Evolutionary conservation across 1,140 invertebrate genomes (phyloP).

Genomic region (Heliconius hermathena): DNA sequence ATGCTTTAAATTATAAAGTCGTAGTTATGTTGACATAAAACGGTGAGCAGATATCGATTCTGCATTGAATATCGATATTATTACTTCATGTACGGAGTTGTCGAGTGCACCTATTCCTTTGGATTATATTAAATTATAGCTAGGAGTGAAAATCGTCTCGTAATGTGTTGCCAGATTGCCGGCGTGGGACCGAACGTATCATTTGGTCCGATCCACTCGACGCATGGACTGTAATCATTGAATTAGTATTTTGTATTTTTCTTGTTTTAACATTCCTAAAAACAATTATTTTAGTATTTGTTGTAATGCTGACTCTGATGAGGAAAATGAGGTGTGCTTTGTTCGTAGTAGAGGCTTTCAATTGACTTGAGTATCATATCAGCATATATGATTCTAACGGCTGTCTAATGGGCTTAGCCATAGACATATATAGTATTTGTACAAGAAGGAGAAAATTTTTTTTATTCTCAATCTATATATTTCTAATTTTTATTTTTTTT

Average conservation of each 20-base stretch:
- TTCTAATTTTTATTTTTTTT: no score
- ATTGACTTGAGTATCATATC: neutral
- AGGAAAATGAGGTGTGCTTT: slow-evolving; percentile 2
- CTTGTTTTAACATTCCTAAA: slow-evolving; percentile 47
- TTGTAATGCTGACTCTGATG: neutral
- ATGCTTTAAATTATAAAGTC: neutral
- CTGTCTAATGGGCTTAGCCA: neutral
- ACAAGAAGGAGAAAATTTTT: no score
- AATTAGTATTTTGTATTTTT: slow-evolving; percentile 66
- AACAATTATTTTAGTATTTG: slow-evolving; percentile 25
- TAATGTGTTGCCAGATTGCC: slow-evolving; percentile 77
- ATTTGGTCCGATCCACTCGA: slow-evolving; percentile 66
- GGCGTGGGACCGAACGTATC: slow-evolving; percentile 75
- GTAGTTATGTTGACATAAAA: neutral
- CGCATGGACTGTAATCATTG: slow-evolving; percentile 67
- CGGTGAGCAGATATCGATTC: neutral
- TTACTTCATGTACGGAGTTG: slow-evolving; percentile 43
- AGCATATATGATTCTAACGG: neutral
- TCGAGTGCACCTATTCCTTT: slow-evolving; percentile 78
- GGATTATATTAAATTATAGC: slow-evolving; percentile 81
- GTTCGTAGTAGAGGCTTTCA: neutral
- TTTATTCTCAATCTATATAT: no score
- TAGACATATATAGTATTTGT: no score
- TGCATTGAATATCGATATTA: slow-evolving; percentile 43
- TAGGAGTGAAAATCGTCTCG: slow-evolving; percentile 78